Evolutionary conservation across 2,113 vertebrate genomes (phyloP), one percentile per base, ranked within the genome.

Genomic region (Sarotherodon lohbergeri): DNA sequence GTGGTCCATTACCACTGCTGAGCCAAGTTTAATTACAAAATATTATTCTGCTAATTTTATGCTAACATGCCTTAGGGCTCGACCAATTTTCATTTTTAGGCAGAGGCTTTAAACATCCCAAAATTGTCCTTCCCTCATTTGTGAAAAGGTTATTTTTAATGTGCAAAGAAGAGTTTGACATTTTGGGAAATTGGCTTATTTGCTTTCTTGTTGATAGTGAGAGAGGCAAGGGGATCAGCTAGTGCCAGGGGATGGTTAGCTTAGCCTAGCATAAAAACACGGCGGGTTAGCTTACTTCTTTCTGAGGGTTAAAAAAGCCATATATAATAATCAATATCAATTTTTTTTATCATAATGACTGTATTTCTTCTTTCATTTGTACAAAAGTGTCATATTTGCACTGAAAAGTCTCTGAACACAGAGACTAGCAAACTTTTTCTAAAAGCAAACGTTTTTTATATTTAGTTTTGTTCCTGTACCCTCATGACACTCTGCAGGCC

Each of bases 1-100:
- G 86, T 48, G 84, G 68, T 85, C 43, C 2, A 32, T 57, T 87
- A 54, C 85, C 1, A 39, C 61, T 73, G 52, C 19, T 4, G 48
- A 83, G 89, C 63, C 29, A 80, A 59, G 66, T 80, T 48, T 36
- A 52, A 71, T 52, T 81, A 61, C 56, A 85, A 59, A 80, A 88
- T 36, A 79, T 14, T 56, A 85, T 87, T 86, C 89, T 83, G 82
- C 39, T 84, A 2, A 89, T 81, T 90, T 85, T 27, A 59, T 46
- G 63, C 84, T 85, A 71, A 46, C 9, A 34, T 55, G 68, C 84
- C 19, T 84, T 59, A 22, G 19, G 63, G 83, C 36, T n/a, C 1
- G 0, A 4, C 19, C 46, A 8, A 36, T 57, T 89, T 80, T 56
- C 9, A 81, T 52, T 43, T 86, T 43, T 24, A 50, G 3, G 5